phyloP scores from a whole-genome alignment of 2,888 invertebrate genomes.

The Limenitis camilla region DNA sequence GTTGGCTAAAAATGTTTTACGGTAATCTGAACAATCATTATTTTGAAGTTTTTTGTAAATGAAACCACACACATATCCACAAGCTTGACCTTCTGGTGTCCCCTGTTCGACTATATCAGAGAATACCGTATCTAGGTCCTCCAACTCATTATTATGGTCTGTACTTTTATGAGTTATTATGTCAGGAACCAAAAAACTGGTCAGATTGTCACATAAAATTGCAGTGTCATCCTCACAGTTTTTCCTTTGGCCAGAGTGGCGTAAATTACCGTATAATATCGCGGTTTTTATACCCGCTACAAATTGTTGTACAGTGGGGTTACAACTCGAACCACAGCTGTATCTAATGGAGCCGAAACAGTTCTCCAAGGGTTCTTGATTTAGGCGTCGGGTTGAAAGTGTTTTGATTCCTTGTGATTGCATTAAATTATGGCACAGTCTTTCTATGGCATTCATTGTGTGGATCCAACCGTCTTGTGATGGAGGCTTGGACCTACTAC shows the following conservation, averaged over 20 bases:
- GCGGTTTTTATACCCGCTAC: slow-evolving; percentile 20
- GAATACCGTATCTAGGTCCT: background rate
- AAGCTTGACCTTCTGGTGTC: slow-evolving; percentile 18
- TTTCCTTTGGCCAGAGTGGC: background rate
- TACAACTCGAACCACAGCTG: slow-evolving; percentile 20
- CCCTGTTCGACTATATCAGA: slow-evolving; percentile 7
- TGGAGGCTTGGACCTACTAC: slow-evolving; percentile 18
- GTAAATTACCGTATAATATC: background rate
- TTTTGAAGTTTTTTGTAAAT: slow-evolving; percentile 12
- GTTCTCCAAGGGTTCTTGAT: slow-evolving; percentile 23
- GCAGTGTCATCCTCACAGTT: slow-evolving; percentile 18
- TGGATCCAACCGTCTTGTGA: slow-evolving; percentile 29
- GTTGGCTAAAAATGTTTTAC: background rate
- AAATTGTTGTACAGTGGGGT: slow-evolving; percentile 23
- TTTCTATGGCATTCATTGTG: slow-evolving; percentile 25
- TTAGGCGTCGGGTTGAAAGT: slow-evolving; percentile 14
- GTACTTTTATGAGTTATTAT: no score
- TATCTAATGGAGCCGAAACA: slow-evolving; percentile 20
- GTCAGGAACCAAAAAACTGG: slow-evolving; percentile 5
- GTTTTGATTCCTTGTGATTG: background rate
- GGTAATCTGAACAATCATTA: background rate
- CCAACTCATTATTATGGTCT: no score
- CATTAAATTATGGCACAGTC: slow-evolving; percentile 12
- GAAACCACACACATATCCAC: slow-evolving; percentile 21
- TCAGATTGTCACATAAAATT: slow-evolving; percentile 8